Percentiles rank a stretch among this genome's conserved stretches.
Evolutionary conservation across 2,888 invertebrate species (phyloP).

Genomic region (Yponomeuta sedellus): DNA sequence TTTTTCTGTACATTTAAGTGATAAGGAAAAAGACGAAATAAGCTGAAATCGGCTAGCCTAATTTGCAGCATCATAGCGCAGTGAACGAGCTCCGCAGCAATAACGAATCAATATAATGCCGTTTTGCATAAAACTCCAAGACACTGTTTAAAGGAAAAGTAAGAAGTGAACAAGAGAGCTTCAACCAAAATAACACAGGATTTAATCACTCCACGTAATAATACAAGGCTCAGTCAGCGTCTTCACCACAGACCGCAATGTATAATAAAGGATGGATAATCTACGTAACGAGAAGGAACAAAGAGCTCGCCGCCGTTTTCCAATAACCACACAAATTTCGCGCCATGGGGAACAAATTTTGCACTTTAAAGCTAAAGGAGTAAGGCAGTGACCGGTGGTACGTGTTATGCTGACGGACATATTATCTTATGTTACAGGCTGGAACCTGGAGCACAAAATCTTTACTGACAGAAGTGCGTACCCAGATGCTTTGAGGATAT

Average conservation of each 20-base stretch:
- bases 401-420: not conserved
- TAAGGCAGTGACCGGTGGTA: not conserved
- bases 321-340: not conserved
- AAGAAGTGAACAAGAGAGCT: too few species aligned
- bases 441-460: not conserved
- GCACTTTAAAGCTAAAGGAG: not conserved
- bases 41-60: too few species aligned
- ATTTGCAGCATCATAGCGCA: too few species aligned
- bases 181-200: too few species aligned
- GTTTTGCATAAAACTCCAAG: too few species aligned
- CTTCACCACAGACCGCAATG: slow-evolving; percentile 3
- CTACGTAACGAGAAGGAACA: slow-evolving; percentile 43
- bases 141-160: too few species aligned
- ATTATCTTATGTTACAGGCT: not conserved
- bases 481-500: not conserved
- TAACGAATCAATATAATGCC: too few species aligned
- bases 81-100: too few species aligned
- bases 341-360: not conserved
- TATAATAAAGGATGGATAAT: slow-evolving; percentile 25
- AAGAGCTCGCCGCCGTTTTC: slow-evolving; percentile 29
- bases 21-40: too few species aligned
- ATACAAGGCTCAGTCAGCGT: slow-evolving; percentile 5
- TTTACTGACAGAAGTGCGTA: not conserved
- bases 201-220: slow-evolving; percentile 3
- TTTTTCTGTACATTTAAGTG: not conserved